These are phyloP conservation scores for Hyposoter dolosus DNA, from an alignment of 2,888 invertebrate species.

Conservation along the genomic window DNA sequence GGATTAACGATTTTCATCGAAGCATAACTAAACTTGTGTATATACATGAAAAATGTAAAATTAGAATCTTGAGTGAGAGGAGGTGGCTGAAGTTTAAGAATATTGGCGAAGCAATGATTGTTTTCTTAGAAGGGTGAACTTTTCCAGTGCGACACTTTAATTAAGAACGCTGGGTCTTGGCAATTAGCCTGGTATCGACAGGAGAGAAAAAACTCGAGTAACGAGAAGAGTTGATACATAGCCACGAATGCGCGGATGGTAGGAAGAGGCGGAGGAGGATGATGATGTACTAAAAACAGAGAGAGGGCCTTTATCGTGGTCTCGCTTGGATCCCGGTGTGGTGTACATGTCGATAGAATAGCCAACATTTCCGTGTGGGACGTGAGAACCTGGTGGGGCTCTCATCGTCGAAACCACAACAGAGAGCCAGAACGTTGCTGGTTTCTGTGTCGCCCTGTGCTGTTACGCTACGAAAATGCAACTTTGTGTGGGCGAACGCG, in stretches of 20 bases:
- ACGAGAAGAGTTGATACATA: not conserved
- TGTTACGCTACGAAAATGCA: not conserved
- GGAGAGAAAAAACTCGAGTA: constrained; percentile 38
- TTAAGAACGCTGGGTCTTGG: constrained; percentile 75
- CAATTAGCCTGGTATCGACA: constrained; percentile 79
- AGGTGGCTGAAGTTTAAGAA: not conserved
- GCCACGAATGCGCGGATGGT: not conserved
- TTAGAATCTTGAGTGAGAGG: not conserved
- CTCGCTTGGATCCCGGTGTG: constrained; percentile 44
- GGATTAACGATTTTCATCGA: not conserved
- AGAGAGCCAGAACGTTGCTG: constrained; percentile 15
- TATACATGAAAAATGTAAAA: not conserved
- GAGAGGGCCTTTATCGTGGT: constrained; percentile 63
- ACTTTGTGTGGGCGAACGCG: not conserved
- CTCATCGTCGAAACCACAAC: constrained; percentile 42
- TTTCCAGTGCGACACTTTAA: constrained; percentile 66
- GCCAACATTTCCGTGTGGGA: constrained; percentile 15
- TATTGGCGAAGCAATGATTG: constrained; percentile 10
- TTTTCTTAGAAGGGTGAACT: not conserved
- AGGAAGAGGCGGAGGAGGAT: not conserved
- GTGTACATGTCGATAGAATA: constrained; percentile 16
- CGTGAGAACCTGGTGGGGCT: constrained; percentile 15
- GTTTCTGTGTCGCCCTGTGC: not conserved
- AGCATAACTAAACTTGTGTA: not conserved
- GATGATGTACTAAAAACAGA: constrained; percentile 28